These are phyloP conservation scores for Antrozous pallidus DNA, from an alignment of 2,797 vertebrate species.

Conservation along the genomic window DNA sequence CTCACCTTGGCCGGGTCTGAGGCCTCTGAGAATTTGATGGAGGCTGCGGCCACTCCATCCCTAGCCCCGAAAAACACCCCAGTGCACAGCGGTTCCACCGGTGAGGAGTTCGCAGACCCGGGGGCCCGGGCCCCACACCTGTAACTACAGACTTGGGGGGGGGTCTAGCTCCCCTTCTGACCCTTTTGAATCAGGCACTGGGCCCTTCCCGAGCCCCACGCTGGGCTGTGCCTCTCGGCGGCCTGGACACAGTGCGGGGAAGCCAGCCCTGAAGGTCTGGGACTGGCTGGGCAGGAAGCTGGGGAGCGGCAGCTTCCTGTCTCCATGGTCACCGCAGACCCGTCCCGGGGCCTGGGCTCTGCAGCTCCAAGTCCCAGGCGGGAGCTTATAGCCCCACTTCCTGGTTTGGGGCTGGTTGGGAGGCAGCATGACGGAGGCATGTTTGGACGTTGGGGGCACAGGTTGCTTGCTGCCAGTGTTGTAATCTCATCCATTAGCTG, in stretches of 20 bases:
- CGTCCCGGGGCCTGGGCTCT: not conserved
- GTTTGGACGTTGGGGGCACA: conserved; percentile 46
- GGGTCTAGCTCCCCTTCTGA: not conserved
- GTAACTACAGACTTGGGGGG: too few relatives aligned
- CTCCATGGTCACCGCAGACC: not conserved
- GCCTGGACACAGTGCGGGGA: not conserved
- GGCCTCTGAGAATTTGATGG: not conserved
- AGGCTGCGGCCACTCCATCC: not conserved
- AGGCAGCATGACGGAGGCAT: not conserved
- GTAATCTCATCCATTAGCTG: conserved; percentile 44
- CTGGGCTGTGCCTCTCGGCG: not conserved
- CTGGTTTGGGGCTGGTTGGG: not conserved
- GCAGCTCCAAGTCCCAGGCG: not conserved
- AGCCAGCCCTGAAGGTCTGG: not conserved
- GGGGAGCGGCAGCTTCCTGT: accelerated
- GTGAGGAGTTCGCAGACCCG: not conserved
- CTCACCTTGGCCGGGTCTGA: not conserved
- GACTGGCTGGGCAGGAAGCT: not conserved
- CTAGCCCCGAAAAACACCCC: accelerated
- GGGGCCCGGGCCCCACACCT: accelerated
- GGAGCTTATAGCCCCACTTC: not conserved
- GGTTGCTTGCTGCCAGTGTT: conserved; percentile 1
- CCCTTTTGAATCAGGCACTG: too few relatives aligned
- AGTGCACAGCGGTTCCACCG: accelerated
- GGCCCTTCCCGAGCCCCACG: not conserved